Evolutionary conservation across 1,140 invertebrate genomes (phyloP).

Genomic region (Ladona fulva): DNA sequence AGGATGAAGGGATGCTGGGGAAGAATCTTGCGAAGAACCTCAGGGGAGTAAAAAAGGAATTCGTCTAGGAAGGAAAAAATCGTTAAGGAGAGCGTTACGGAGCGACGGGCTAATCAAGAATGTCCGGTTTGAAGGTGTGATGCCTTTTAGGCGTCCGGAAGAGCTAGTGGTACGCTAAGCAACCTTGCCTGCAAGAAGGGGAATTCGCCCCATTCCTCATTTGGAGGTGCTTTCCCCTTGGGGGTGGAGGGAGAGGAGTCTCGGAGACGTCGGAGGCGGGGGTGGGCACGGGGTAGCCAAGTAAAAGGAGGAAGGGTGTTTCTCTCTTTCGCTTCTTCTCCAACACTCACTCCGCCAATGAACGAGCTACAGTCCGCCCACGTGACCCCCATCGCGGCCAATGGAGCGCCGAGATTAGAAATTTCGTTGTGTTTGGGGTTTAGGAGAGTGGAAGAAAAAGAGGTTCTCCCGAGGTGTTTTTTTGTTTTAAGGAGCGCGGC

Average conservation of each 20-base stretch:
- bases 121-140: too few relatives aligned
- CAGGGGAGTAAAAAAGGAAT: too few relatives aligned
- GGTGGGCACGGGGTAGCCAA: not conserved
- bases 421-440: not conserved
- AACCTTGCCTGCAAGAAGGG: not conserved
- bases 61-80: too few relatives aligned
- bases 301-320: not conserved
- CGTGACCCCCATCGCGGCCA: slow-evolving; percentile 3
- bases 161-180: too few relatives aligned
- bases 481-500: not conserved
- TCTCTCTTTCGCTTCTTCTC: not conserved
- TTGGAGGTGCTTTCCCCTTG: not conserved
- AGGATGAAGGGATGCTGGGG: too few relatives aligned
- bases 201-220: slow-evolving; percentile 3
- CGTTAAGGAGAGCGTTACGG: too few relatives aligned
- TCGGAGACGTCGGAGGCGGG: not conserved
- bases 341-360: not conserved
- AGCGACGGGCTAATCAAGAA: too few relatives aligned
- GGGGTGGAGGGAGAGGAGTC: not conserved
- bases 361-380: not conserved
- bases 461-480: too few relatives aligned
- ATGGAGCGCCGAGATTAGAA: slow-evolving; percentile 7
- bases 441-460: not conserved
- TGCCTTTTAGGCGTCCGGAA: too few relatives aligned
- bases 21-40: too few relatives aligned